Evolutionary conservation across 2,113 vertebrate genomes (phyloP).

Genomic region (Cottus gobio): DNA sequence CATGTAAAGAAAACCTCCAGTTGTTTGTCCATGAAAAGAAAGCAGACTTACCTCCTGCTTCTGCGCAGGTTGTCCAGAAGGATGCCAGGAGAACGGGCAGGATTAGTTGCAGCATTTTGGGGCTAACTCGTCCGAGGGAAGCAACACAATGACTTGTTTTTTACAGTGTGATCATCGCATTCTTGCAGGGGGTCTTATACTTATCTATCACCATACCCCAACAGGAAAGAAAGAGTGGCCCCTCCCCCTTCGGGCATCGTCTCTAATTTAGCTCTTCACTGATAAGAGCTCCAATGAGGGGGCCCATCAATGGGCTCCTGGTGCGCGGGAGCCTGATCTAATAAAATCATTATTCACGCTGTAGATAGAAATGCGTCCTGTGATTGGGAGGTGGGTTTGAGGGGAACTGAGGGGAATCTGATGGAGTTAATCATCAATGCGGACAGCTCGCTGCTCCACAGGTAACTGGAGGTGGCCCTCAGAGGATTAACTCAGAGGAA

Average conservation of each 20-base stretch:
- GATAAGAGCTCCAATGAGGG: conserved; percentile 31
- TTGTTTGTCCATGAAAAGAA: neutral
- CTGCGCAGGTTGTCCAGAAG: conserved; percentile 57
- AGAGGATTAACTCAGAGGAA: neutral
- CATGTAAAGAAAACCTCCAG: neutral
- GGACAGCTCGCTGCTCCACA: conserved; percentile 4
- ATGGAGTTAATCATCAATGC: conserved; percentile 11
- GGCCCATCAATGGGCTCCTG: conserved; percentile 16
- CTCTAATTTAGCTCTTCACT: conserved; percentile 59
- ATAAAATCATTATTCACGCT: neutral
- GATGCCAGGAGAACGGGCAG: conserved; percentile 61
- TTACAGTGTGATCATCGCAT: conserved; percentile 70
- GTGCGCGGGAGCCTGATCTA: neutral
- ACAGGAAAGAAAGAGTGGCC: conserved; percentile 67
- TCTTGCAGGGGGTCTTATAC: conserved; percentile 78
- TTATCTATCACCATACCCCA: conserved; percentile 75
- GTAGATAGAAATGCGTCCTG: neutral
- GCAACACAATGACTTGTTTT: conserved; percentile 48
- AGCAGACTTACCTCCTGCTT: conserved; percentile 76
- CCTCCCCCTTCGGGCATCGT: conserved; percentile 71
- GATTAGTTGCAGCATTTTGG: conserved; percentile 75
- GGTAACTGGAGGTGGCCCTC: conserved; percentile 6
- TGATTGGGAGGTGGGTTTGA: neutral
- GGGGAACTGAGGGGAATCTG: neutral
- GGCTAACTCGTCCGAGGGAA: conserved; percentile 34